Base-by-base conservation (phyloP, 2,888 invertebrate species). In the Drosophila formosana region DNA sequence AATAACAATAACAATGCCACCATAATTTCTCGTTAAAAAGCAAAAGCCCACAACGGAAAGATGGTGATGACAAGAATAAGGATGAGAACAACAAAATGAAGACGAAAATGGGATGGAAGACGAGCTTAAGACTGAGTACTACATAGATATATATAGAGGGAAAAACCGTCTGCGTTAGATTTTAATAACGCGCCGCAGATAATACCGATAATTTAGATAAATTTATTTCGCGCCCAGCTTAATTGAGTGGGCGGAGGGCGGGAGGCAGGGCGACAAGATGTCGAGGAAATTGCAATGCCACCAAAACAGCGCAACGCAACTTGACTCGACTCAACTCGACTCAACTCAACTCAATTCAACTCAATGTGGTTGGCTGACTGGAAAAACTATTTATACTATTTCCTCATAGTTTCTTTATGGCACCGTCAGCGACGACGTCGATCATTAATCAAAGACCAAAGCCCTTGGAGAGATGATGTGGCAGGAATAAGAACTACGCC, bases 171-270 rank as follows among this genome's bases (percentile, higher is more conserved):
- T 66, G 65, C 66, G 56, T 79, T 78, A 73, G 81, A 83, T 81
- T 82, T 82, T 82, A 82, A 82, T 82, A 80, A 77, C 77, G 71
- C 73, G 66, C 32, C 57, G 52, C 79, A 65, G 80, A 82, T 86
- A 80, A 82, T 67, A 70, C 78, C 80, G 72, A 88, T 87, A 88
- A 88, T 88, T 88, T 88, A 85, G 88, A 88, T 88, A 83, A 83
- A 83, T 83, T 82, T 75, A 78, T 88, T 82, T 80, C 56, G 70
- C 78, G 78, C 85, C 80, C 61, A 72, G 73, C 65, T 80, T 88
- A 88, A 83, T 85, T 88, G 82, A 77, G 72, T 65, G 64, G 43
- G 62, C 5, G 13, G 39, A 13, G 39, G 13, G 39, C 5, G 39
- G 39, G 13, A 41, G n/a, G 30, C 37, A 4, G 4, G n/a, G 51